Evolutionary conservation across 1,140 invertebrate species (phyloP).

Genomic region (Sinella curviseta): DNA sequence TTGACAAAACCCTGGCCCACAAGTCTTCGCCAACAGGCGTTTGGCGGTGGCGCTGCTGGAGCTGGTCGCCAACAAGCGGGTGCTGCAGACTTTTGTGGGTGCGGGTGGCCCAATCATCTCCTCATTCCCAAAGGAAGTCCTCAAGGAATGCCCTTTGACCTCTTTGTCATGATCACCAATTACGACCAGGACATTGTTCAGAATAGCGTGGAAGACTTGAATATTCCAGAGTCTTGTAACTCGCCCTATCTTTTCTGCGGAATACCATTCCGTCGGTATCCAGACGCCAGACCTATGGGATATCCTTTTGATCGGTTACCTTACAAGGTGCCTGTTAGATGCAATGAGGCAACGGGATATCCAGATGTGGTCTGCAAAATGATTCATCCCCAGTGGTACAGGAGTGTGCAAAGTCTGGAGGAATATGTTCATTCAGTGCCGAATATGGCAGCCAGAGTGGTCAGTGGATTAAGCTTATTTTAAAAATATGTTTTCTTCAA

Average conservation of each 20-base stretch:
- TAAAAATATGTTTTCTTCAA: background rate
- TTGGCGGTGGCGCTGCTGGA: background rate
- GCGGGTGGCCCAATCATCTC: constrained; percentile 50
- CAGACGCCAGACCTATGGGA: constrained; percentile 33
- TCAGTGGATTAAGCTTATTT: background rate
- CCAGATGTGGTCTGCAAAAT: background rate
- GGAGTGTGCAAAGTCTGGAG: background rate
- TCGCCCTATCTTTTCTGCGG: constrained; percentile 35
- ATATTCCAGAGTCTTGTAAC: constrained; percentile 16
- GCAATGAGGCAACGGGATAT: background rate
- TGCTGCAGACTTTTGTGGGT: constrained; percentile 6
- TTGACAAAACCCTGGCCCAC: background rate
- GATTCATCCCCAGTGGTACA: background rate
- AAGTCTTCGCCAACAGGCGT: background rate
- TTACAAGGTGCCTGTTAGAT: background rate
- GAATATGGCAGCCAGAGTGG: background rate
- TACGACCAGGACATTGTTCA: constrained; percentile 32
- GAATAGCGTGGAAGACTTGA: background rate
- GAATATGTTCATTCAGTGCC: background rate
- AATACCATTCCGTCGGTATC: constrained; percentile 21
- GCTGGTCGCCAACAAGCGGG: background rate
- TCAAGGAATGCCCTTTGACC: constrained; percentile 49
- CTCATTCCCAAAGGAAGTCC: constrained; percentile 49
- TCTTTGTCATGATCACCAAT: constrained; percentile 50
- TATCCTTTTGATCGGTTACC: background rate